phyloP scores from a whole-genome alignment of 2,113 vertebrate species.

The Cairina moschata region DNA sequence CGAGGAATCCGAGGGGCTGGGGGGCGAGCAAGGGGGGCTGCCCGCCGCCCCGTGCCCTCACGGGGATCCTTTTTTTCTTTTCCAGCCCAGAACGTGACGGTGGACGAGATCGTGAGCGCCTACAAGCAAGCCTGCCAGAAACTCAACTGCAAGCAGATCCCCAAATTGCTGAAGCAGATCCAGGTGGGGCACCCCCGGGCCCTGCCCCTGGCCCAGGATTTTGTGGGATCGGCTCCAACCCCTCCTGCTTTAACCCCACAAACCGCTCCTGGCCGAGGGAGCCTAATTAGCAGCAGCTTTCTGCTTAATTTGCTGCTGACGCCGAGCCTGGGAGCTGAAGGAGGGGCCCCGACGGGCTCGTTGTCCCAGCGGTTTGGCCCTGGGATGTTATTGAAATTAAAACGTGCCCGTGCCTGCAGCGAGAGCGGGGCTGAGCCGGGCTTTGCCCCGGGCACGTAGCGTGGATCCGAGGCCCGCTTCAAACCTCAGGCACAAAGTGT shows the following conservation, averaged over 20 bases:
- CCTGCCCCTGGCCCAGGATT: no score
- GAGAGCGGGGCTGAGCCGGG: not conserved
- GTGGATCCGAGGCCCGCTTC: not conserved
- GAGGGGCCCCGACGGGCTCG: fast-evolving
- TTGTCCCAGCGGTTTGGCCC: not conserved
- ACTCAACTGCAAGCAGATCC: slow-evolving; percentile 92
- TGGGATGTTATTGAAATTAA: no score
- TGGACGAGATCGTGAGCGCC: slow-evolving; percentile 87
- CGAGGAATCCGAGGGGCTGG: no score
- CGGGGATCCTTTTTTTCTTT: fast-evolving
- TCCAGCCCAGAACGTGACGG: slow-evolving; percentile 92
- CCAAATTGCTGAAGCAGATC: slow-evolving; percentile 92
- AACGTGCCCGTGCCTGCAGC: fast-evolving
- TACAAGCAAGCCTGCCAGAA: slow-evolving; percentile 95
- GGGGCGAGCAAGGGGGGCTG: no score
- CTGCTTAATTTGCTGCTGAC: fast-evolving
- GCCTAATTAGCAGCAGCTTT: no score
- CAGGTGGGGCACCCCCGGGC: slow-evolving; percentile 77
- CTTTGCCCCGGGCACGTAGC: not conserved
- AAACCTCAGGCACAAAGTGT: fast-evolving
- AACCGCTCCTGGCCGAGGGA: not conserved
- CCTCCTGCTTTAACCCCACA: no score
- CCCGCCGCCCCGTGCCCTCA: fast-evolving
- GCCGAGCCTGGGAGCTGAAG: no score
- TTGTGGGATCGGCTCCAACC: fast-evolving